Percentiles rank a stretch among this genome's conserved stretches.
Conservation (phyloP, 2,113 vertebrate species). For the Grammomys surdaster region DNA sequence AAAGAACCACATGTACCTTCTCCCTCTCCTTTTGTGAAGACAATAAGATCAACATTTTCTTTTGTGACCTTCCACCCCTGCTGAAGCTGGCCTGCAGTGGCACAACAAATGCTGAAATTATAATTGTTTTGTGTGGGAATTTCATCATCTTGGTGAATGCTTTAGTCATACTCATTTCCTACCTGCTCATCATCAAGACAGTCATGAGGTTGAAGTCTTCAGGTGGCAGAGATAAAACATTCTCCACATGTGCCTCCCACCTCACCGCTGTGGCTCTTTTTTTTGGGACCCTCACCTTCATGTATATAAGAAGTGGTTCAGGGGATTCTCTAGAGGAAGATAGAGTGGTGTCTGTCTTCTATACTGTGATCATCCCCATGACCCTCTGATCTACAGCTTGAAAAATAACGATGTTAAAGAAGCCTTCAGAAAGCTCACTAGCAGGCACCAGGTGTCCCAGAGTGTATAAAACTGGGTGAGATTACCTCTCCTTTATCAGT, state of each 20-base stretch:
- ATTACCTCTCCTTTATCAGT: background rate
- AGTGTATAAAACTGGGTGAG: background rate
- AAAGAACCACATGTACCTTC: conserved; percentile 62
- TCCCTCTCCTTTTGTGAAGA: conserved; percentile 75
- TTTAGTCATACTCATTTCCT: conserved; percentile 72
- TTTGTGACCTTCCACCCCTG: conserved; percentile 81
- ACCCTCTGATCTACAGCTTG: conserved; percentile 82
- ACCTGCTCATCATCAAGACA: conserved; percentile 72
- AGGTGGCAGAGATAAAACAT: conserved; percentile 69
- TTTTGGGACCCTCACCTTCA: conserved; percentile 76
- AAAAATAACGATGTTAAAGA: conserved; percentile 79
- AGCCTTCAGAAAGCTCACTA: conserved; percentile 59
- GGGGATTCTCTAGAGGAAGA: conserved; percentile 50
- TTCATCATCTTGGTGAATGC: conserved; percentile 72
- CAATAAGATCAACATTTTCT: conserved; percentile 78
- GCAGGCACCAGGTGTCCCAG: background rate
- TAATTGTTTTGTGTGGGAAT: conserved; percentile 59
- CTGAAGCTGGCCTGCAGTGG: conserved; percentile 75
- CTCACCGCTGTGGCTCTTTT: conserved; percentile 75
- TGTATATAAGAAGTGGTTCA: conserved; percentile 66
- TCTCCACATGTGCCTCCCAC: conserved; percentile 77
- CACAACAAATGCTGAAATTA: conserved; percentile 46
- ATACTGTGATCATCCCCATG: conserved; percentile 79
- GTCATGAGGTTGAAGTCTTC: conserved; percentile 67
- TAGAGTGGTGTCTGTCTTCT: conserved; percentile 74